Evolutionary conservation across 2,113 vertebrate species (phyloP).

Genomic region (Gobiocypris rarus): DNA sequence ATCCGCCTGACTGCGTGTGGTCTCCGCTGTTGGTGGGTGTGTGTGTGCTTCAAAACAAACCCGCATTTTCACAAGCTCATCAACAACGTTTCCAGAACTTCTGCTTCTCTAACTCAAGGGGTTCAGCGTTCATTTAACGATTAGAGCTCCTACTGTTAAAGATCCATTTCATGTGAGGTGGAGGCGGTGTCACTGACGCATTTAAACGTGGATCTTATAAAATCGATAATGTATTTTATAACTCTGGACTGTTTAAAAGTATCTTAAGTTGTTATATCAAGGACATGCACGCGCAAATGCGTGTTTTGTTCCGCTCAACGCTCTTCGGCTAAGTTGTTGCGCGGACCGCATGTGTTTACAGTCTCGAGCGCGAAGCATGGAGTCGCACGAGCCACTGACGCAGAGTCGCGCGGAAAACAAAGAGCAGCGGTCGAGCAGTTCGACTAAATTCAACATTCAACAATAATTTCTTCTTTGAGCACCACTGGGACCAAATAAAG

Average conservation of each 20-base stretch:
- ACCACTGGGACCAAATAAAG: background rate
- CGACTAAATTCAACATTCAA: background rate
- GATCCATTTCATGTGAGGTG: background rate
- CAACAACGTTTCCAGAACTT: background rate
- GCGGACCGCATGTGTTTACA: slow-evolving; percentile 38
- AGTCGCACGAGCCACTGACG: slow-evolving; percentile 50
- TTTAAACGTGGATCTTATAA: background rate
- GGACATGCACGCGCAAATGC: background rate
- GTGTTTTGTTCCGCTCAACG: background rate
- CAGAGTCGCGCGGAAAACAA: slow-evolving; percentile 65
- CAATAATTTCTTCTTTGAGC: background rate
- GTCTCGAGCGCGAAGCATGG: slow-evolving; percentile 44
- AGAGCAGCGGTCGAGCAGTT: slow-evolving; percentile 62
- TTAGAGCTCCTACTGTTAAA: background rate
- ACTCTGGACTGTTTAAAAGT: background rate
- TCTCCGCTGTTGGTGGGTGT: slow-evolving; percentile 53
- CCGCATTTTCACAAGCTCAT: slow-evolving; percentile 35
- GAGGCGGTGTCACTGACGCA: slow-evolving; percentile 42
- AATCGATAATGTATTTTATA: background rate
- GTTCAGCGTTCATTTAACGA: background rate
- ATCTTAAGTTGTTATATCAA: background rate
- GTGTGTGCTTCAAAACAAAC: slow-evolving; percentile 62
- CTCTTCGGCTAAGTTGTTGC: slow-evolving; percentile 29
- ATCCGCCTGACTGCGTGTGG: slow-evolving; percentile 41
- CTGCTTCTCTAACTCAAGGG: background rate